Evolutionary conservation across 2,888 invertebrate genomes (phyloP).

Genomic region (Rhodophaea formosa): DNA sequence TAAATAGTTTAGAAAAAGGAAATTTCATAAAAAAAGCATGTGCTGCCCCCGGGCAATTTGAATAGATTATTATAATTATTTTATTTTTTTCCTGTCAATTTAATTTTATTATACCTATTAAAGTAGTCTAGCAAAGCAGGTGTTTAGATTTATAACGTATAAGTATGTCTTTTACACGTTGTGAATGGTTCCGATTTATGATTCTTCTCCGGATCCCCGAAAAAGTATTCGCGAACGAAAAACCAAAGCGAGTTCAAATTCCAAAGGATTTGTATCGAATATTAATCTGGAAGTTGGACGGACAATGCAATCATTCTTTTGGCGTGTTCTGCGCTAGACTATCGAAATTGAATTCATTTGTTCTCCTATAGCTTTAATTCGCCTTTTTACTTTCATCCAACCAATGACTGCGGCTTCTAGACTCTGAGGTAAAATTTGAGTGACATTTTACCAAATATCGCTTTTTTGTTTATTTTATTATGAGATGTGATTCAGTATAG

Average conservation of each 20-base stretch:
- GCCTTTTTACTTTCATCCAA: neutral
- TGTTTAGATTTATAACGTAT: no score
- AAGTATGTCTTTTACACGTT: no score
- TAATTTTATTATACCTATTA: no score
- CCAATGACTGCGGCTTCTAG: neutral
- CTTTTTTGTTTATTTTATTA: neutral
- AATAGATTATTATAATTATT: no score
- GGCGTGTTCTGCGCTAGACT: conserved; percentile 1
- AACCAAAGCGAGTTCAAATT: neutral
- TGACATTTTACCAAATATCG: neutral
- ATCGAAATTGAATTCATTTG: conserved; percentile 3
- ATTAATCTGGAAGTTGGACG: conserved; percentile 7
- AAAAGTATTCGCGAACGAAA: conserved; percentile 2
- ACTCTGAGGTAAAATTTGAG: neutral
- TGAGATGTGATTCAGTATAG: no score
- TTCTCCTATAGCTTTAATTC: neutral
- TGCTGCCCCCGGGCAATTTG: no score
- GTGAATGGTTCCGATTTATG: neutral
- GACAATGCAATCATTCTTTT: conserved; percentile 6
- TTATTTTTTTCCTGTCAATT: no score
- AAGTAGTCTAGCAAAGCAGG: no score
- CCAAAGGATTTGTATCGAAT: conserved; percentile 2
- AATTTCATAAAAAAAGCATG: no score
- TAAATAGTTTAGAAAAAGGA: no score
- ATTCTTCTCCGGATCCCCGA: neutral